Evolutionary conservation across 2,888 invertebrate genomes (phyloP), one percentile per base, ranked within the genome.

Genomic region (Melanargia galathea): DNA sequence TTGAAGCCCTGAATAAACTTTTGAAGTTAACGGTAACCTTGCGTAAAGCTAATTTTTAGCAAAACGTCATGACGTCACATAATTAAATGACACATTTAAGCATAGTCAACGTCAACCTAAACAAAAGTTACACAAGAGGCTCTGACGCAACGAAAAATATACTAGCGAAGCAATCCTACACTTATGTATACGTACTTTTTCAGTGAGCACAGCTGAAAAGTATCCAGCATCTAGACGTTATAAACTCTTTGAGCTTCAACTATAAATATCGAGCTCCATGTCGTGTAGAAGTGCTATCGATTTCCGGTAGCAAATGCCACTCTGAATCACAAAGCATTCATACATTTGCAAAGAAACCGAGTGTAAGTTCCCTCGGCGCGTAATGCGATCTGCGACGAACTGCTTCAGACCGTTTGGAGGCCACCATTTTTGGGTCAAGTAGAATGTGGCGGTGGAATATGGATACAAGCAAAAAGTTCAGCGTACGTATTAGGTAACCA

Each of bases 351-450:
- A 65, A 63, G 63, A 65, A 65, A 63, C 51, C 24, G 62, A 52
- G 45, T 62, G 51, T 55, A 64, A 51, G 38, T 60, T 63, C 63
- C 62, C 59, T 60, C 62, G 59, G 62, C 59, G 49, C 40, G 65
- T 62, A 65, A 62, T 59, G 51, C 64, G 61, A 66, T 64, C 59
- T 66, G 48, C 58, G 58, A 8, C 58, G 58, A 33, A 48, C 46
- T 30, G 57, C 57, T 46, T 57, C 45, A 57, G 30, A 20, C 45
- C 16, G 33, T 30, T 48, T 52, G 64, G 61, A 61, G 64, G 64
- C 64, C 64, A 64, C 56, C 43, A 58, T 26, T 66, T 66, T 66
- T 64, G 64, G 66, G 66, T 66, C 64, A 66, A 66, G 64, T 64
- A 59, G 56, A 62, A 48, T 58, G 58, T 58, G 43, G 8, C 45